phyloP scores from a whole-genome alignment of 2,888 invertebrate genomes.

The Idaea straminata region DNA sequence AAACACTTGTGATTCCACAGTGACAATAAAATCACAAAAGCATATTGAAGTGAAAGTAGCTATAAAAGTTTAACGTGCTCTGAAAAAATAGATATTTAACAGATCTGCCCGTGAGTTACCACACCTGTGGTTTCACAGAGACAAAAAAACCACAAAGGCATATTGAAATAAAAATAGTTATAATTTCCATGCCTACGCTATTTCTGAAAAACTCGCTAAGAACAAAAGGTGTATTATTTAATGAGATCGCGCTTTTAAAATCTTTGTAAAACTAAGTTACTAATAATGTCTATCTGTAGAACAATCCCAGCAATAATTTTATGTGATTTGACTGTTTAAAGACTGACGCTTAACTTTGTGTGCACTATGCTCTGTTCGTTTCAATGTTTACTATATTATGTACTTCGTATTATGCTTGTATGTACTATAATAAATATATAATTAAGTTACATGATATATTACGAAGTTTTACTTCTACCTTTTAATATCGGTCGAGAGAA shows the following conservation, averaged over 20 bases:
- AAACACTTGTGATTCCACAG: too few relatives aligned
- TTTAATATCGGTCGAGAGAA: background rate
- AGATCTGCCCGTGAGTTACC: too few relatives aligned
- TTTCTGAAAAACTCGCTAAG: too few relatives aligned
- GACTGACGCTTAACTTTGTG: conserved; percentile 65
- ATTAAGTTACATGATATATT: background rate
- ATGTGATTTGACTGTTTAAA: conserved; percentile 73
- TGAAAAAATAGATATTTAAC: too few relatives aligned
- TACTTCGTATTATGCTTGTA: conserved; percentile 32
- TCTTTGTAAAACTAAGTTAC: background rate
- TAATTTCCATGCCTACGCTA: too few relatives aligned
- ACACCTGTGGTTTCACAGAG: too few relatives aligned
- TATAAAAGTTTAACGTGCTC: too few relatives aligned
- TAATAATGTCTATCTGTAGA: conserved; percentile 22
- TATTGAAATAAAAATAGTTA: too few relatives aligned
- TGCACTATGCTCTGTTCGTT: conserved; percentile 52
- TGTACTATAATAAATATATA: conserved; percentile 17
- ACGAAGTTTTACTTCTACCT: background rate
- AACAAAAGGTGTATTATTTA: background rate
- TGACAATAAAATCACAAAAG: too few relatives aligned
- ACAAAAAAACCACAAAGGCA: too few relatives aligned
- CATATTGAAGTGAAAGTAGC: too few relatives aligned
- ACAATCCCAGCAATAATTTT: conserved; percentile 70
- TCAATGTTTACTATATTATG: conserved; percentile 33
- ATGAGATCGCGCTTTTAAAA: conserved; percentile 2